Evolutionary conservation across 2,113 vertebrate genomes (phyloP), one percentile per base, ranked within the genome.

Genomic region (Cervus canadensis): DNA sequence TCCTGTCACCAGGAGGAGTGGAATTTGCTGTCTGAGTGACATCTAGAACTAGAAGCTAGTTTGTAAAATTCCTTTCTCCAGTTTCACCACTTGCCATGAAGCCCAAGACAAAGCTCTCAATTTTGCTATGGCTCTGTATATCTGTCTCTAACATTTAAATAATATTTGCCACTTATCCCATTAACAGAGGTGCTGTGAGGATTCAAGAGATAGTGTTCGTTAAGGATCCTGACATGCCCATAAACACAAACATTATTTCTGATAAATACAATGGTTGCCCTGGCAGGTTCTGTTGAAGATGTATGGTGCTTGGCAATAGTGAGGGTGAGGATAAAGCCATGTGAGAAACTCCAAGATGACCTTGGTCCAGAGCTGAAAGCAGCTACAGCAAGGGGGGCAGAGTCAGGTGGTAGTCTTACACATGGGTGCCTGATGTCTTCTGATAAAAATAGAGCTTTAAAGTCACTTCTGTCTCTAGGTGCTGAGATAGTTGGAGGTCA

Each of bases 361-460:
- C 79, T 90, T 25, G 48, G 50, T 26, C 59, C 62, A 56, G 93
- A 87, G 36, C 52, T 59, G 54, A 28, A 33, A n/a, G 40, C 57
- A 52, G 54, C 11, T 48, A 83, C 43, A 88, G 48, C 1, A 1
- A 95, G 36, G 23, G 52, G 43, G 87, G 36, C 76, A 81, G 30
- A 90, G 59, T 25, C n/a, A 19, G 21, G 7, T 36, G 56, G 5
- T 81, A 23, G 62, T 11, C 67, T 45, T 40, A 45, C 25, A 26
- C 19, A 33, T 6, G 40, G 81, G 45, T 40, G 12, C 33, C 25
- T 2, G 59, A 45, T 3, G n/a, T 67, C 57, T 19, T 83, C 67
- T 64, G 50, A 67, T 89, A 23, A 48, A 8, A 92, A 78, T 71
- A 95, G 95, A 96, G 52, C 16, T 96, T 89, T 88, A 62, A 95